Conservation (phyloP, 2,113 vertebrate genomes). For the Gavialis gangeticus region DNA sequence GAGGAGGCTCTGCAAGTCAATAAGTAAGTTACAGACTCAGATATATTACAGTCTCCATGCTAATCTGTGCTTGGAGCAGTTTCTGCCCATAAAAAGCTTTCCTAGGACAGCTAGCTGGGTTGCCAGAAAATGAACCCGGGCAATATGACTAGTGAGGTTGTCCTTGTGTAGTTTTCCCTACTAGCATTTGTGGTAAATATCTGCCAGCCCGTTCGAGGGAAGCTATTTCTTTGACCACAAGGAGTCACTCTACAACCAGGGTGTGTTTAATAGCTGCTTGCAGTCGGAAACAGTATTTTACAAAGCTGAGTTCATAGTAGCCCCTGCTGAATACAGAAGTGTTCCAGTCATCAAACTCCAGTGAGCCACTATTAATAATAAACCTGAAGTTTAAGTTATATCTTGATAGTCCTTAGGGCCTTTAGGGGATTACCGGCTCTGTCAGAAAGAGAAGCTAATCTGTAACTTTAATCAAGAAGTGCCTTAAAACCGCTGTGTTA, state of each 20-base stretch:
- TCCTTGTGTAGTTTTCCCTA: accelerated
- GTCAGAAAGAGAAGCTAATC: background rate
- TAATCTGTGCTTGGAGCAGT: background rate
- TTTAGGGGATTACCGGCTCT: background rate
- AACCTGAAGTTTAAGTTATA: background rate
- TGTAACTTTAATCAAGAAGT: constrained; percentile 40
- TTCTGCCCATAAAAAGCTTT: background rate
- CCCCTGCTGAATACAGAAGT: background rate
- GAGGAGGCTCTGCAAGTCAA: background rate
- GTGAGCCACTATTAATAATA: background rate
- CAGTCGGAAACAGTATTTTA: background rate
- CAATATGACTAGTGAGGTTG: background rate
- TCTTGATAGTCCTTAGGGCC: background rate
- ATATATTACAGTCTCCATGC: background rate
- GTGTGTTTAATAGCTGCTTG: accelerated
- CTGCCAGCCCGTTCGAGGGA: background rate
- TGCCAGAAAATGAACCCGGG: accelerated
- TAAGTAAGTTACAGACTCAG: background rate
- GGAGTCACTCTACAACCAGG: constrained; percentile 44
- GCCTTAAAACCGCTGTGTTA: constrained; percentile 9
- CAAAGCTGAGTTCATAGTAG: background rate
- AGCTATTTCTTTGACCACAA: background rate
- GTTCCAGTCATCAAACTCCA: background rate
- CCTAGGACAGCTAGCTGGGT: background rate
- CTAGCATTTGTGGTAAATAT: background rate